Evolutionary conservation across 2,797 vertebrate species (phyloP).

Genomic region (Myripristis murdjan): DNA sequence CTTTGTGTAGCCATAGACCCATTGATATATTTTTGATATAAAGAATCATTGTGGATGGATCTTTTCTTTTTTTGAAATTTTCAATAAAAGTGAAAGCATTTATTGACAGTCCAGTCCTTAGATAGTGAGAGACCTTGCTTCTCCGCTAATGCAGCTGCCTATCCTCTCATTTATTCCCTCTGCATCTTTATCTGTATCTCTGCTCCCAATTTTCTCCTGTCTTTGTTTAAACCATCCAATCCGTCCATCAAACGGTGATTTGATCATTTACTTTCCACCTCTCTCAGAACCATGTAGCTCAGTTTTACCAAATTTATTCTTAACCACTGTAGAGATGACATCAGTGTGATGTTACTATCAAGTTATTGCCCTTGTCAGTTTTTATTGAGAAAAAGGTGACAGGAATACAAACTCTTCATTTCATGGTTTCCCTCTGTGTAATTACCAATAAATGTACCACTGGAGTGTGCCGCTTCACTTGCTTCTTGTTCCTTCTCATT

Average conservation of each 20-base stretch:
- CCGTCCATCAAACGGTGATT: conserved; percentile 48
- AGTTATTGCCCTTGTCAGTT: conserved; percentile 22
- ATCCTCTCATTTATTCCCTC: conserved; percentile 28
- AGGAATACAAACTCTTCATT: conserved; percentile 36
- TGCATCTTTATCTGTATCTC: neutral
- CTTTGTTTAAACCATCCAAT: conserved; percentile 25
- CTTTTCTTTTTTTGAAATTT: conserved; percentile 64
- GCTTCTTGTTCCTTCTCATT: conserved; percentile 68
- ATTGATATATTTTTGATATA: conserved; percentile 90
- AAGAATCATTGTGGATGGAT: conserved; percentile 74
- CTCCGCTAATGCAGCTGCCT: conserved; percentile 23
- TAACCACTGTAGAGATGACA: conserved; percentile 23
- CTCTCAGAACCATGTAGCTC: conserved; percentile 23
- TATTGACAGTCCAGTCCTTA: conserved; percentile 53
- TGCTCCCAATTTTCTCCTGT: neutral
- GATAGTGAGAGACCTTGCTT: conserved; percentile 31
- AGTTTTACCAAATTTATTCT: conserved; percentile 19
- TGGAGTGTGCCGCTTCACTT: conserved; percentile 58
- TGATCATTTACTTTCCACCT: conserved; percentile 21
- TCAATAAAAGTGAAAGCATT: conserved; percentile 61
- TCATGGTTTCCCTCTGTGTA: conserved; percentile 50
- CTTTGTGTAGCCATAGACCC: conserved; percentile 85
- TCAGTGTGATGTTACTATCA: conserved; percentile 31
- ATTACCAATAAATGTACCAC: conserved; percentile 71
- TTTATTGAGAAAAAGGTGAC: conserved; percentile 29